Conservation (phyloP, 1,140 invertebrate species). For the Ooceraea biroi region DNA sequence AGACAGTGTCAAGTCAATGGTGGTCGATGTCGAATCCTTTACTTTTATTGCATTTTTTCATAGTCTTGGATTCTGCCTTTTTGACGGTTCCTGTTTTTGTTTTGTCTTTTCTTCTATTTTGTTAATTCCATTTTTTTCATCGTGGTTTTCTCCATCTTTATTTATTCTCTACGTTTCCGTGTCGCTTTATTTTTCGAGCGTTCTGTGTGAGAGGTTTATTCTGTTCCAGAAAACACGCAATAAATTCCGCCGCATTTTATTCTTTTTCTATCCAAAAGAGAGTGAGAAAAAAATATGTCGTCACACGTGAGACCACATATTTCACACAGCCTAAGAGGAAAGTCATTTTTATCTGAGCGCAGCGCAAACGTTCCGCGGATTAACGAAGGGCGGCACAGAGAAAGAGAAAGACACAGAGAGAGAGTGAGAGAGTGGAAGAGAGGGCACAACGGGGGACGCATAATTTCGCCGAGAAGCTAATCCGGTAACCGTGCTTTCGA, state of each 20-base stretch:
- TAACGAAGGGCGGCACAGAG: constrained; percentile 35
- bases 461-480: constrained; percentile 70
- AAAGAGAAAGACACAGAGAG: not conserved
- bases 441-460: constrained; percentile 64
- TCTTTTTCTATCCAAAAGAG: not conserved
- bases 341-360: constrained; percentile 22
- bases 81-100: too few relatives aligned
- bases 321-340: not conserved
- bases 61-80: not conserved
- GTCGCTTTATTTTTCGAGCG: not conserved
- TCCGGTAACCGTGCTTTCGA: constrained; percentile 50
- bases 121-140: not conserved
- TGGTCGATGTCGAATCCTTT: not conserved
- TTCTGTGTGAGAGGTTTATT: not conserved
- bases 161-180: not conserved
- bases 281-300: not conserved
- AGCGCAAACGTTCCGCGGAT: constrained; percentile 29
- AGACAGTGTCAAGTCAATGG: not conserved
- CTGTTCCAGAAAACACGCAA: not conserved
- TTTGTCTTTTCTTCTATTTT: not conserved
- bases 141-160: not conserved
- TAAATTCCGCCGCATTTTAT: not conserved
- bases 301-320: not conserved
- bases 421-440: too few relatives aligned
- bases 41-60: not conserved